phyloP scores from a whole-genome alignment of 2,888 invertebrate species.

The Athalia rosae region DNA sequence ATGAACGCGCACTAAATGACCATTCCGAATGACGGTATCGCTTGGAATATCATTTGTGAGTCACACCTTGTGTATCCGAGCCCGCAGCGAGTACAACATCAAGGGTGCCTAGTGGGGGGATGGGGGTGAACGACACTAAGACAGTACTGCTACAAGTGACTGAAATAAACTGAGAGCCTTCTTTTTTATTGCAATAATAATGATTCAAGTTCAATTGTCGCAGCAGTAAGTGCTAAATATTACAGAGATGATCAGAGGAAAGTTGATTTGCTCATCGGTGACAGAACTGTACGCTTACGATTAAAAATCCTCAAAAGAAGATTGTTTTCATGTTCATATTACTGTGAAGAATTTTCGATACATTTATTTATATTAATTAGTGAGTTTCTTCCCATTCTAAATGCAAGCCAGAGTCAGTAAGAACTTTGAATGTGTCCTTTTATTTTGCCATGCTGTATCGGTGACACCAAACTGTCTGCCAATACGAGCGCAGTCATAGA shows the following conservation, averaged over 20 bases:
- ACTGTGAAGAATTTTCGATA: background rate
- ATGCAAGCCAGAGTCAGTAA: background rate
- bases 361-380: background rate
- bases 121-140: conserved; percentile 39
- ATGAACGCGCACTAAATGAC: conserved; percentile 22
- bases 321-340: too few species aligned
- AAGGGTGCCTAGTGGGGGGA: conserved; percentile 32
- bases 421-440: conserved; percentile 21
- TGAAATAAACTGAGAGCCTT: conserved; percentile 28
- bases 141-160: conserved; percentile 37
- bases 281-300: background rate
- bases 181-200: background rate
- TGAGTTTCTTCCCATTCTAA: conserved; percentile 13
- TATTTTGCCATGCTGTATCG: conserved; percentile 36
- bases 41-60: conserved; percentile 34
- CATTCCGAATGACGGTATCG: conserved; percentile 32
- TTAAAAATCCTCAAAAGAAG: background rate
- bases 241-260: background rate
- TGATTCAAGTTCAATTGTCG: background rate
- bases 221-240: background rate
- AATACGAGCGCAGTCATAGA: conserved; percentile 38
- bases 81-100: conserved; percentile 25
- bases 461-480: conserved; percentile 57
- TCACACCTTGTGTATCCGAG: conserved; percentile 32
- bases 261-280: background rate